phyloP scores from a whole-genome alignment of 2,888 invertebrate genomes.

The Amphimallon solstitiale region DNA sequence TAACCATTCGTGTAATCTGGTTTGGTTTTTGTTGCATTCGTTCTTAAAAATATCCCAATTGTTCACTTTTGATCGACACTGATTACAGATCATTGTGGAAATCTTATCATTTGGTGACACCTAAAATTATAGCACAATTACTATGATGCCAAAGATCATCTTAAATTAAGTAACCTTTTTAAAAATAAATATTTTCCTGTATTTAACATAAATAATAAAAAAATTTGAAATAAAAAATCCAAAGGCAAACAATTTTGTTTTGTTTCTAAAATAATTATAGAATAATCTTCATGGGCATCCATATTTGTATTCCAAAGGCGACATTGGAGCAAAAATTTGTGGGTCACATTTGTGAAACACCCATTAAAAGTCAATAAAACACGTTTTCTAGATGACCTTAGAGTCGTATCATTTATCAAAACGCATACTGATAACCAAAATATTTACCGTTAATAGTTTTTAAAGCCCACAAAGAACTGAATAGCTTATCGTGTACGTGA shows the following conservation, averaged over 20 bases:
- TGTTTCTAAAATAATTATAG: not conserved
- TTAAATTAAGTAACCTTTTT: too few relatives aligned
- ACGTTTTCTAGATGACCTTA: not conserved
- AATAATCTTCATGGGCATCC: slow-evolving; percentile 18
- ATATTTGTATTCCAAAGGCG: slow-evolving; percentile 27
- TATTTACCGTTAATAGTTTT: not conserved
- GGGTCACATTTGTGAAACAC: slow-evolving; percentile 2
- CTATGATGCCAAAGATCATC: too few relatives aligned
- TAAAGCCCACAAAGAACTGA: slow-evolving; percentile 15
- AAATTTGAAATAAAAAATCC: too few relatives aligned
- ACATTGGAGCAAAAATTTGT: slow-evolving; percentile 24
- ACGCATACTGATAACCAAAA: not conserved
- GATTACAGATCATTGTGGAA: slow-evolving; percentile 73
- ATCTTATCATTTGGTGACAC: slow-evolving; percentile 71
- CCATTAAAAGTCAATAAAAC: slow-evolving; percentile 1
- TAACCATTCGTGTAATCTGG: slow-evolving; percentile 70
- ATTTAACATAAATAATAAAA: too few relatives aligned
- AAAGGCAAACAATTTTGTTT: too few relatives aligned
- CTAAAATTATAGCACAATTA: slow-evolving; percentile 59
- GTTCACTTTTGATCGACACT: slow-evolving; percentile 72
- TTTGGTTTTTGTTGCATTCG: slow-evolving; percentile 73
- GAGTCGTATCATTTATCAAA: not conserved
- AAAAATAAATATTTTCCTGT: too few relatives aligned
- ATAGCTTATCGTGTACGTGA: slow-evolving; percentile 6
- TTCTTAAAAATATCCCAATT: slow-evolving; percentile 75